Evolutionary conservation across 2,888 invertebrate species (phyloP).

Genomic region (Onthophagus sagittarius): DNA sequence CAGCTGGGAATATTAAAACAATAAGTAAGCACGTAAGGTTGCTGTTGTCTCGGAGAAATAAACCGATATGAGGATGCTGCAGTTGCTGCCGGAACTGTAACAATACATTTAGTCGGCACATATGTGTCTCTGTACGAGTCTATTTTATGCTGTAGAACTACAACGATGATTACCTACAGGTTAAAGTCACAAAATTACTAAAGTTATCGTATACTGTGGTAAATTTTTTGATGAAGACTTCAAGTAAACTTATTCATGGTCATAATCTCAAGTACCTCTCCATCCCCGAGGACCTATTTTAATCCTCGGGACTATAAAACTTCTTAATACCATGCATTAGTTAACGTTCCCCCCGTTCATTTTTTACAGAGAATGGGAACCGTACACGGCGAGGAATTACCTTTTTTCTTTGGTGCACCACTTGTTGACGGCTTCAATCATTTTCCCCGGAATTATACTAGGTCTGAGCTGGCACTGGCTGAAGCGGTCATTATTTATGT

Average conservation of each 20-base stretch:
- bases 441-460: slow-evolving; percentile 85
- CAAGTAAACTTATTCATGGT: neutral
- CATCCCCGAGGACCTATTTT: neutral
- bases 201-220: neutral
- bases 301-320: neutral
- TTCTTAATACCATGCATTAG: slow-evolving; percentile 6
- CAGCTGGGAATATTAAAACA: slow-evolving; percentile 6
- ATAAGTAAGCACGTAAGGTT: slow-evolving; percentile 7
- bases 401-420: slow-evolving; percentile 89
- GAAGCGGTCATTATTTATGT: slow-evolving; percentile 86
- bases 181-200: neutral
- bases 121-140: slow-evolving; percentile 12
- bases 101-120: slow-evolving; percentile 23
- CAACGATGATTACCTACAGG: neutral
- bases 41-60: slow-evolving; percentile 1
- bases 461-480: slow-evolving; percentile 78
- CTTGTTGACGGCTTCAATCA: slow-evolving; percentile 77
- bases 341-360: slow-evolving; percentile 3
- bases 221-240: neutral
- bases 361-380: slow-evolving; percentile 77
- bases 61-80: neutral
- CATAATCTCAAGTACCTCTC: slow-evolving; percentile 1
- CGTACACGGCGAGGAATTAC: slow-evolving; percentile 87
- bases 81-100: slow-evolving; percentile 15
- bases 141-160: neutral